phyloP scores from a whole-genome alignment of 2,113 vertebrate species.

The Grus americana region DNA sequence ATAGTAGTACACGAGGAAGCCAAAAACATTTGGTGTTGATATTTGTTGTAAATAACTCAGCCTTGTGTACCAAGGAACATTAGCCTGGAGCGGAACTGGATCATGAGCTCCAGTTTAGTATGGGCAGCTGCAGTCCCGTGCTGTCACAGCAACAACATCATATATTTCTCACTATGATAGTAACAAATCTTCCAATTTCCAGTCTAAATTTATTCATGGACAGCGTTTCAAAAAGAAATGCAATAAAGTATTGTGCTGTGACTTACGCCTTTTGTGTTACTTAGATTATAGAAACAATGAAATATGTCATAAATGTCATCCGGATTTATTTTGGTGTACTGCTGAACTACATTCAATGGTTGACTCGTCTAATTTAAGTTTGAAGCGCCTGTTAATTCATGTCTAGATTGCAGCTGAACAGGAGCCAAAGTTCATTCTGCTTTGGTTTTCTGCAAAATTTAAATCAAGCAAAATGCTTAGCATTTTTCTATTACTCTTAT shows the following conservation, averaged over 20 bases:
- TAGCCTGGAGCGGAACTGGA: not conserved
- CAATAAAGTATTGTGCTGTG: slow-evolving; percentile 34
- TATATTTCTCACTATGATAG: not conserved
- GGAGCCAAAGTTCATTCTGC: slow-evolving; percentile 54
- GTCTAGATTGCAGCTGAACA: slow-evolving; percentile 60
- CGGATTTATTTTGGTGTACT: slow-evolving; percentile 48
- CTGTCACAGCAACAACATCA: not conserved
- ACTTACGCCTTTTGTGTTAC: slow-evolving; percentile 47
- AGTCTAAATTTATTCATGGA: slow-evolving; percentile 52
- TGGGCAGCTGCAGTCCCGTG: not conserved
- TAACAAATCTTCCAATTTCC: slow-evolving; percentile 2
- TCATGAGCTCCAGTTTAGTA: not conserved
- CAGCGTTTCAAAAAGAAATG: slow-evolving; percentile 27
- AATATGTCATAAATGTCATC: slow-evolving; percentile 50
- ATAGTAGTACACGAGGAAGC: not conserved
- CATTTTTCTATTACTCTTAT: slow-evolving; percentile 24
- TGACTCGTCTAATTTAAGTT: slow-evolving; percentile 59
- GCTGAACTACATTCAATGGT: slow-evolving; percentile 36
- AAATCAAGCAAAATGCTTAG: slow-evolving; percentile 7
- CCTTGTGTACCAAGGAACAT: not conserved
- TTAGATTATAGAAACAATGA: slow-evolving; percentile 60
- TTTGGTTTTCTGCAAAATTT: slow-evolving; percentile 38
- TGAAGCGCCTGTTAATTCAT: slow-evolving; percentile 27
- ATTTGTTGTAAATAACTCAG: not conserved
- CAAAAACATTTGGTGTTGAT: not conserved